Percentiles rank a stretch among this genome's conserved stretches.
These are phyloP conservation scores for Raja brachyura DNA, from an alignment of 2,113 vertebrate genomes.

Conservation along the genomic window DNA sequence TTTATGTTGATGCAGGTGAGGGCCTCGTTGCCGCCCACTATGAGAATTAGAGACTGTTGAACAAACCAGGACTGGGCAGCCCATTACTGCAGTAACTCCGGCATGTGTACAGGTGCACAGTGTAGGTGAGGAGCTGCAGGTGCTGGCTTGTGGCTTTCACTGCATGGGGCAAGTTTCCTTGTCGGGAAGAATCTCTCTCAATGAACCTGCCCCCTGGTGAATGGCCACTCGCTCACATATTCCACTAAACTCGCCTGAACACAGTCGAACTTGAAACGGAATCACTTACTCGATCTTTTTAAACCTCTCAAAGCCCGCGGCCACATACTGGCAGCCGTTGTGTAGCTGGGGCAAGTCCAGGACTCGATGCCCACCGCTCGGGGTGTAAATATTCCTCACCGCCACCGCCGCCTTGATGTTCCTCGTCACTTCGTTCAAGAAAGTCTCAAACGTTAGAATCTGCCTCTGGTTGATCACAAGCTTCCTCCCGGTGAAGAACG, in stretches of 20 bases:
- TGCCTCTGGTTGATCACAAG: constrained; percentile 73
- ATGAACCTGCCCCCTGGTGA: too few species aligned
- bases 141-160: background rate
- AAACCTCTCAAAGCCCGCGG: constrained; percentile 77
- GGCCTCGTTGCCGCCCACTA: too few species aligned
- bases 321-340: constrained; percentile 71
- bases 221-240: too few species aligned
- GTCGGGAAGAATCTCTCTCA: background rate
- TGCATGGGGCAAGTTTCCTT: background rate
- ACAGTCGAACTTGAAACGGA: too few species aligned
- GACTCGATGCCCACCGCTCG: constrained; percentile 62
- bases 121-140: too few species aligned
- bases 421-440: constrained; percentile 74
- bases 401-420: constrained; percentile 64
- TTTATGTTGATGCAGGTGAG: too few species aligned
- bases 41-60: too few species aligned
- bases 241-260: too few species aligned
- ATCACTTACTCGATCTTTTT: constrained; percentile 73
- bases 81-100: too few species aligned
- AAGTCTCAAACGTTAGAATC: constrained; percentile 69
- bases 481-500: constrained; percentile 67
- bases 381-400: constrained; percentile 73
- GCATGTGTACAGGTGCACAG: too few species aligned
- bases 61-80: too few species aligned
- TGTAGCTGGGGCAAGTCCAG: constrained; percentile 61